Evolutionary conservation across 2,113 vertebrate genomes (phyloP).

Genomic region (Tiliqua scincoides): DNA sequence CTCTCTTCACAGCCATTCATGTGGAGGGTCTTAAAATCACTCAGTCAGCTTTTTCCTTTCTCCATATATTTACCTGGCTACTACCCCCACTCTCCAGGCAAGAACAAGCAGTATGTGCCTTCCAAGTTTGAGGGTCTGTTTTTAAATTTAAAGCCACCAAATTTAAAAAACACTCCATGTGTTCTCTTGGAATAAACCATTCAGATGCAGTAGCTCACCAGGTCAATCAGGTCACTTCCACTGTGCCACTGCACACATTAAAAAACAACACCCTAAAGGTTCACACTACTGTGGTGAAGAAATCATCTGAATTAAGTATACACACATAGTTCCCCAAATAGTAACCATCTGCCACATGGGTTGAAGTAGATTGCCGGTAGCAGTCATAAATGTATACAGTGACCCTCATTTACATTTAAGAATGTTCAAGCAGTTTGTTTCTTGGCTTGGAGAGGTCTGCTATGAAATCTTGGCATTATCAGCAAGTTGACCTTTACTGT

Average conservation of each 20-base stretch:
- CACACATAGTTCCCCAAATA: not conserved
- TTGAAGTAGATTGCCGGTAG: not conserved
- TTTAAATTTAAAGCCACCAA: not conserved
- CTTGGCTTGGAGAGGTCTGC: not conserved
- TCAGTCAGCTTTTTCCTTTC: not conserved
- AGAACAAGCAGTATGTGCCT: not conserved
- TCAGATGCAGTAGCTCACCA: not conserved
- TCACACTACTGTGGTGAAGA: not conserved
- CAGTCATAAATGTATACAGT: not conserved
- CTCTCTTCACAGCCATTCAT: not conserved
- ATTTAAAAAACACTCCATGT: not conserved
- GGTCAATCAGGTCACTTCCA: too few relatives aligned
- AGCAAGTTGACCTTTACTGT: not conserved
- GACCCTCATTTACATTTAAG: not conserved
- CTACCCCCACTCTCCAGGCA: not conserved
- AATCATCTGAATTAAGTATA: not conserved
- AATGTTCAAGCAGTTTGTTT: not conserved
- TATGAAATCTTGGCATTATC: not conserved
- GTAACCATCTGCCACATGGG: not conserved
- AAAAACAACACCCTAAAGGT: not conserved
- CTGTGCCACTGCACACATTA: not conserved
- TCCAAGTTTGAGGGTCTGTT: not conserved
- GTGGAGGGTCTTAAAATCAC: not conserved
- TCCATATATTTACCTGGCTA: not conserved
- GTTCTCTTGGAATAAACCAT: not conserved